phyloP scores from a whole-genome alignment of 23 tunicate species.

The Halocynthia roretzi region DNA sequence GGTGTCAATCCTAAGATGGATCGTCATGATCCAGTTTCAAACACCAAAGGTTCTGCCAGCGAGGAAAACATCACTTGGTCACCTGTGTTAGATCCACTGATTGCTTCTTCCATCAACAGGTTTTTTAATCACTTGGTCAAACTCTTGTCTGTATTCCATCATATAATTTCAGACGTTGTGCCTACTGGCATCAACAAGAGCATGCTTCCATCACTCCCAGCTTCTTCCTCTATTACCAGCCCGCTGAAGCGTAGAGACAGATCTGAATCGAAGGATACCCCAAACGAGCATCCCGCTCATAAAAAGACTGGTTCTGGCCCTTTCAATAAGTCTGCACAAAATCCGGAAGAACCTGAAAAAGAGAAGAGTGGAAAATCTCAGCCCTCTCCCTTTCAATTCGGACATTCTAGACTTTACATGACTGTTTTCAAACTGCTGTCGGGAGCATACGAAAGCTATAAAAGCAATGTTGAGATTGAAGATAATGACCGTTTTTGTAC shows the following conservation, averaged over 20 bases:
- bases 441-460: conserved; percentile 79
- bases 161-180: conserved; percentile 55
- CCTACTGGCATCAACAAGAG: conserved; percentile 55
- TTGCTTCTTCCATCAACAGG: conserved; percentile 29
- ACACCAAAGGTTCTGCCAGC: not conserved
- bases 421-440: conserved; percentile 41
- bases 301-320: conserved; percentile 20
- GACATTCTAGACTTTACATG: conserved; percentile 41
- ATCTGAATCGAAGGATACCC: conserved; percentile 1
- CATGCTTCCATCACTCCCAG: conserved; percentile 37
- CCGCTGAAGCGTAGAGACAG: conserved; percentile 63
- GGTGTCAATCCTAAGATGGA: conserved; percentile 17
- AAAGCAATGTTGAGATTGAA: conserved; percentile 51
- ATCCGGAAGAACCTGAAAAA: conserved; percentile 13
- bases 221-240: conserved; percentile 44
- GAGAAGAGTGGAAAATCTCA: conserved; percentile 46
- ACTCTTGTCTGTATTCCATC: conserved; percentile 65
- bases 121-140: conserved; percentile 59
- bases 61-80: conserved; percentile 5
- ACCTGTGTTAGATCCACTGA: conserved; percentile 19
- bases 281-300: not conserved
- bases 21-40: not conserved
- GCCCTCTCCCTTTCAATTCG: not conserved
- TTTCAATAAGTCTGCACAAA: not conserved
- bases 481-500: conserved; percentile 45